Evolutionary conservation across 2,888 invertebrate genomes (phyloP).

Genomic region (Lordiphosa fenestrarum): DNA sequence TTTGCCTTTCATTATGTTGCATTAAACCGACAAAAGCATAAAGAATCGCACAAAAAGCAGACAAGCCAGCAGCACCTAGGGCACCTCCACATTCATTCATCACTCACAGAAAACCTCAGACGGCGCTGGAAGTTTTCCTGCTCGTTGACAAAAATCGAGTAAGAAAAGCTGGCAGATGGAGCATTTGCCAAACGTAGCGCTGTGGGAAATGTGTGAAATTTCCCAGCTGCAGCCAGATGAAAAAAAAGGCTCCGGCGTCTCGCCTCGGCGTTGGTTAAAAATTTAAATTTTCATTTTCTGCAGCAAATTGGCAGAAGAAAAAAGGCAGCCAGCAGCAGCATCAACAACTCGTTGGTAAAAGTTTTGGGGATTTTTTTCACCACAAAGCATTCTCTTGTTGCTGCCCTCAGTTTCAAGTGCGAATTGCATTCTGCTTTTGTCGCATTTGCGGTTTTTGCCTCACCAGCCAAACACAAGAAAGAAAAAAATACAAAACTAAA

Average conservation of each 20-base stretch:
- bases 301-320: conserved; percentile 57
- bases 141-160: conserved; percentile 49
- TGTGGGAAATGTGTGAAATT: conserved; percentile 72
- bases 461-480: conserved; percentile 1
- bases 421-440: conserved; percentile 76
- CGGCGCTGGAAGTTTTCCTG: conserved; percentile 22
- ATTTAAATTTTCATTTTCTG: conserved; percentile 74
- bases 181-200: conserved; percentile 51
- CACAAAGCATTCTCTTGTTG: conserved; percentile 46
- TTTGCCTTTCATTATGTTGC: conserved; percentile 49
- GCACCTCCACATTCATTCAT: conserved; percentile 42
- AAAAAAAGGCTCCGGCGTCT: conserved; percentile 8
- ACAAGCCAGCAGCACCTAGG: conserved; percentile 13
- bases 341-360: conserved; percentile 29
- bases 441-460: conserved; percentile 65
- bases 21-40: conserved; percentile 37
- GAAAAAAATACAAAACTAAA: conserved; percentile 30
- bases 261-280: conserved; percentile 66
- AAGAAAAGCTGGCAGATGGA: conserved; percentile 30
- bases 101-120: conserved; percentile 31
- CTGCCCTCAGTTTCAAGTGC: conserved; percentile 66
- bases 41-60: not conserved
- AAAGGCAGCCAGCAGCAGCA: conserved; percentile 11
- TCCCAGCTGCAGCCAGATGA: conserved; percentile 58
- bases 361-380: conserved; percentile 37